Percentiles rank a stretch among this genome's conserved stretches.
These are phyloP conservation scores for Myiopsitta monachus DNA, from an alignment of 2,113 vertebrate genomes.

Conservation along the genomic window DNA sequence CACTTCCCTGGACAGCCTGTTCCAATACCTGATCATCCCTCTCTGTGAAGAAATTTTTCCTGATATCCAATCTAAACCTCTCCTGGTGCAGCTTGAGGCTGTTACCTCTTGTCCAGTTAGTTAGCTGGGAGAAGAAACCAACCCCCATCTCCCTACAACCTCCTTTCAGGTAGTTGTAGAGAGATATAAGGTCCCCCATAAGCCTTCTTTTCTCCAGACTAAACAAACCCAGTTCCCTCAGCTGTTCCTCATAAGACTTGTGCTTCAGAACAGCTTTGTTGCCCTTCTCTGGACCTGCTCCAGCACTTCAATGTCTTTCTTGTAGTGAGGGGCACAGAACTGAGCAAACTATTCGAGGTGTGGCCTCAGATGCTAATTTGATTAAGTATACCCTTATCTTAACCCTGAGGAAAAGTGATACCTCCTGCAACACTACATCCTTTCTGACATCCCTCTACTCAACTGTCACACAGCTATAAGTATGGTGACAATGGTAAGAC, in stretches of 20 bases:
- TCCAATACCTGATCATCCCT: not conserved
- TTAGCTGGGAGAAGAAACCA: not conserved
- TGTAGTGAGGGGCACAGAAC: not conserved
- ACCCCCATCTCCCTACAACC: not conserved
- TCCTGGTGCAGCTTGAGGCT: not conserved
- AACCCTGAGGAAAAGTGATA: not conserved
- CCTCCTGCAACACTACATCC: not conserved
- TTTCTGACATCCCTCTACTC: not conserved
- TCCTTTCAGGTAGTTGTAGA: not conserved
- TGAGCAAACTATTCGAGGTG: not conserved
- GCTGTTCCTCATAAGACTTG: not conserved
- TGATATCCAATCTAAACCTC: not conserved
- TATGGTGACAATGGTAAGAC: not conserved
- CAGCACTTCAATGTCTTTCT: not conserved
- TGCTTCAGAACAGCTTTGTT: not conserved
- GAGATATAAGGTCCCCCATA: not conserved
- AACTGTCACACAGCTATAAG: not conserved
- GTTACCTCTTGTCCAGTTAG: not conserved
- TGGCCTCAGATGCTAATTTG: not conserved
- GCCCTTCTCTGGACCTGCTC: not conserved
- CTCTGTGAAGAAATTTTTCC: not conserved
- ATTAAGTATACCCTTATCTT: not conserved
- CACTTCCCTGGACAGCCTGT: not conserved
- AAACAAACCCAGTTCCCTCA: not conserved
- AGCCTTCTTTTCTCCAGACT: not conserved